Evolutionary conservation across 2,113 vertebrate genomes (phyloP).

Genomic region (Cyanistes caeruleus): DNA sequence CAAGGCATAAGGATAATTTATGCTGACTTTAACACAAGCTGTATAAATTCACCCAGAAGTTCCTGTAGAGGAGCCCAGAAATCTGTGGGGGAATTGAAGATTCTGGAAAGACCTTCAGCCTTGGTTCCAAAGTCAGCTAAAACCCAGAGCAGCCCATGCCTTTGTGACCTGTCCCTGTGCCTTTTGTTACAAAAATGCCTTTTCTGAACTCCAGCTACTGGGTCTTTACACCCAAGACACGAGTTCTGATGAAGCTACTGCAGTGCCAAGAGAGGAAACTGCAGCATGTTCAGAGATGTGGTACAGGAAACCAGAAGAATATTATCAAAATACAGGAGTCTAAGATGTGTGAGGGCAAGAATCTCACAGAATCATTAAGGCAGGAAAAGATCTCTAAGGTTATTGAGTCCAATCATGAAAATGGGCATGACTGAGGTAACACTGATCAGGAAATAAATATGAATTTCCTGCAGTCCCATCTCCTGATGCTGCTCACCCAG

Average conservation of each 20-base stretch:
- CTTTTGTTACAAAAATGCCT: neutral
- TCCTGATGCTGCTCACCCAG: neutral
- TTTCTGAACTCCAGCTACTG: neutral
- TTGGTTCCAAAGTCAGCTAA: neutral
- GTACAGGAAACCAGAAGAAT: neutral
- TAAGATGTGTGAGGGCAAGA: neutral
- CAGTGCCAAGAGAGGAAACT: neutral
- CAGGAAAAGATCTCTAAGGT: neutral
- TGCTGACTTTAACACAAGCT: conserved; percentile 63
- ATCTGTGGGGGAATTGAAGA: neutral
- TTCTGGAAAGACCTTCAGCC: conserved; percentile 30
- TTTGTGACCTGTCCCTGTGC: neutral
- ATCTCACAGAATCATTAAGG: neutral
- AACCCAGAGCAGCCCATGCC: neutral
- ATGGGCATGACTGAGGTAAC: neutral
- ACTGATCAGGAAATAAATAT: neutral
- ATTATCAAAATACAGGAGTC: neutral
- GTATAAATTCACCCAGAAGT: conserved; percentile 59
- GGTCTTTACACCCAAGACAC: rapidly evolving
- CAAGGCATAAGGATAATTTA: conserved; percentile 67
- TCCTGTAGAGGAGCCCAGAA: conserved; percentile 45
- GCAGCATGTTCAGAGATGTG: neutral
- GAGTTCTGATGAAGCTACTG: neutral
- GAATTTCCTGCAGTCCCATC: neutral
- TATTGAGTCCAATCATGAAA: rapidly evolving